phyloP scores from a whole-genome alignment of 2,113 vertebrate genomes.

The Nothocercus nigrocapillus region DNA sequence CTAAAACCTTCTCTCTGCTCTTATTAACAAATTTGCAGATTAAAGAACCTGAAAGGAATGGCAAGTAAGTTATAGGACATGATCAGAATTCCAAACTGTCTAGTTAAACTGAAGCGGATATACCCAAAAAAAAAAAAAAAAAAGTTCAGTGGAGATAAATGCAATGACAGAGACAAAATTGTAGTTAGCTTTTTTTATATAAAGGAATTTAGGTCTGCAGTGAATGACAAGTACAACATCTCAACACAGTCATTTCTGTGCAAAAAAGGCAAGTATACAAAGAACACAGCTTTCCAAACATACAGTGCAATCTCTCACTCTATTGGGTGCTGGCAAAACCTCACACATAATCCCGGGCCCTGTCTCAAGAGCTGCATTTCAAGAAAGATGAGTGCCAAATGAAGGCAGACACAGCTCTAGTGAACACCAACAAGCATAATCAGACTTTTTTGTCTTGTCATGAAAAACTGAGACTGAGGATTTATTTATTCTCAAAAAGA shows the following conservation, averaged over 20 bases:
- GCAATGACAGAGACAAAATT: not conserved
- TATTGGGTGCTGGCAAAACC: not conserved
- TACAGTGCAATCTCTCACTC: not conserved
- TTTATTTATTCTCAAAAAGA: not conserved
- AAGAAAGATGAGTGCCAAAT: not conserved
- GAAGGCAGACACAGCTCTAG: accelerated
- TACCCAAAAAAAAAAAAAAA: not conserved
- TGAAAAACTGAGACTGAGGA: not conserved
- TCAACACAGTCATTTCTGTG: not conserved
- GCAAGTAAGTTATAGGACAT: not conserved
- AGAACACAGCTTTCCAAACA: not conserved
- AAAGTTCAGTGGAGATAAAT: not conserved
- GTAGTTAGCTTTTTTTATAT: not conserved
- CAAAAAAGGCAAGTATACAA: not conserved
- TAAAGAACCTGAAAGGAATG: not conserved
- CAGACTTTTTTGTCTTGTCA: not conserved
- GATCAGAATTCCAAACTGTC: not conserved
- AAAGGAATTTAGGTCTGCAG: not conserved
- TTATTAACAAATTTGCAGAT: not conserved
- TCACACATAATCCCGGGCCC: not conserved
- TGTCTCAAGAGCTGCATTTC: not conserved
- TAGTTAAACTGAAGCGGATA: not conserved
- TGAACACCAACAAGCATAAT: not conserved
- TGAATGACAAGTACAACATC: not conserved
- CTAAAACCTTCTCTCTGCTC: not conserved